A percentile compares a stretch with the other conserved stretches of the same genome.
Evolutionary conservation across 2,888 invertebrate species (phyloP).

Genomic region (Oligia latruncula): DNA sequence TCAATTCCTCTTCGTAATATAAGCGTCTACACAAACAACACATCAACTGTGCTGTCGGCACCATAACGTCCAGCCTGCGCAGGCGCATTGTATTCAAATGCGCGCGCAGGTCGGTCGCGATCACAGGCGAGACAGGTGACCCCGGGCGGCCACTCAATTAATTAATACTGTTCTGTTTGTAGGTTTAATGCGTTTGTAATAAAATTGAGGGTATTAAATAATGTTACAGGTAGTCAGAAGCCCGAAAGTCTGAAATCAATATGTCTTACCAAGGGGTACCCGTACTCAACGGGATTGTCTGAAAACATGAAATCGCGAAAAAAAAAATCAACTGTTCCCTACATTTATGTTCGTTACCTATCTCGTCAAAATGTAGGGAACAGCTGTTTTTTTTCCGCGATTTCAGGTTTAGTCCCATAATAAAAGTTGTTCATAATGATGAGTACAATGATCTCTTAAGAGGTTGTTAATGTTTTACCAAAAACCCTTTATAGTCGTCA

Average conservation of each 20-base stretch:
- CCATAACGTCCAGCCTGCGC: conserved; percentile 55
- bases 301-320: no score
- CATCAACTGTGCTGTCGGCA: conserved; percentile 38
- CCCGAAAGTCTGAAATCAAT: background rate
- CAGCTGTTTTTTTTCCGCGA: no score
- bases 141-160: conserved; percentile 60
- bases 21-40: conserved; percentile 32
- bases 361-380: no score
- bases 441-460: no score
- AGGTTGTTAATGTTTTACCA: no score
- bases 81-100: conserved; percentile 79
- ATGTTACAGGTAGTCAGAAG: background rate
- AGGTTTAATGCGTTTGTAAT: background rate
- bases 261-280: background rate
- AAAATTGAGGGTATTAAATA: conserved; percentile 23
- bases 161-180: conserved; percentile 51
- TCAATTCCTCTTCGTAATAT: conserved; percentile 33
- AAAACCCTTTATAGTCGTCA: no score
- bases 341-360: no score
- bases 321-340: no score
- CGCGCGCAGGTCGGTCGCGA: conserved; percentile 58
- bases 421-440: no score
- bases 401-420: no score
- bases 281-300: no score
- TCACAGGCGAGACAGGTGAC: conserved; percentile 70